Conservation (phyloP, 2,797 vertebrate species). For the Nannoperca australis region DNA sequence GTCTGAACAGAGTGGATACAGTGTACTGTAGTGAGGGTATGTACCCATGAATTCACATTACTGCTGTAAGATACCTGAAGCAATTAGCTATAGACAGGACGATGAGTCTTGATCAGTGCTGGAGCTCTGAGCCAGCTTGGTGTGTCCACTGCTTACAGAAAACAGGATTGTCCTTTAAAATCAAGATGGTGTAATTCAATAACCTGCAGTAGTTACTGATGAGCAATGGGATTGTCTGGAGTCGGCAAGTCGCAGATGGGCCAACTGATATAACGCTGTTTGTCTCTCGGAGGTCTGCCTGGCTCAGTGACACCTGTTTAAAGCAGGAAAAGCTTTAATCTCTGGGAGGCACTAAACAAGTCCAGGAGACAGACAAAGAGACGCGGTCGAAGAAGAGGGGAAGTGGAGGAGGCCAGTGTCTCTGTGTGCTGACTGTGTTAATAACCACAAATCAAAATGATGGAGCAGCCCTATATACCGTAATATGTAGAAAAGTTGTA, state of each 20-base stretch:
- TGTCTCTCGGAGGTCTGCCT: slow-evolving; percentile 81
- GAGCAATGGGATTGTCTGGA: slow-evolving; percentile 87
- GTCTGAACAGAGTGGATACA: slow-evolving; percentile 38
- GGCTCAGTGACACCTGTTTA: slow-evolving; percentile 87
- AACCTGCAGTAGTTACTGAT: slow-evolving; percentile 87
- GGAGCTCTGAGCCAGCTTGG: slow-evolving; percentile 66
- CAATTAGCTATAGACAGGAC: slow-evolving; percentile 71
- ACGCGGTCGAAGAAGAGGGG: slow-evolving; percentile 68
- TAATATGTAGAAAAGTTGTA: slow-evolving; percentile 18
- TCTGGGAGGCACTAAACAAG: slow-evolving; percentile 81
- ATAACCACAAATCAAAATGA: slow-evolving; percentile 77
- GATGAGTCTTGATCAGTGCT: slow-evolving; percentile 74
- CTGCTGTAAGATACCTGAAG: slow-evolving; percentile 67
- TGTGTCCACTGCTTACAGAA: slow-evolving; percentile 83
- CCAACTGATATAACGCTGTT: slow-evolving; percentile 83
- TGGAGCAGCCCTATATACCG: slow-evolving; percentile 56
- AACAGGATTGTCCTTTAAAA: slow-evolving; percentile 88
- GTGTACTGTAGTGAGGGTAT: slow-evolving; percentile 40
- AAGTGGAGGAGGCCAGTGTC: slow-evolving; percentile 74
- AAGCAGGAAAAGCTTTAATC: slow-evolving; percentile 85
- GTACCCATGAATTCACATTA: slow-evolving; percentile 65
- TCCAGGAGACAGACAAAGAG: slow-evolving; percentile 77
- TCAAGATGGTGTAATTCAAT: slow-evolving; percentile 89
- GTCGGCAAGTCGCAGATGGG: slow-evolving; percentile 86
- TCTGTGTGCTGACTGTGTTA: slow-evolving; percentile 72